These are phyloP conservation scores for Salvelinus alpinus DNA, from an alignment of 2,113 vertebrate genomes.

Conservation along the genomic window DNA sequence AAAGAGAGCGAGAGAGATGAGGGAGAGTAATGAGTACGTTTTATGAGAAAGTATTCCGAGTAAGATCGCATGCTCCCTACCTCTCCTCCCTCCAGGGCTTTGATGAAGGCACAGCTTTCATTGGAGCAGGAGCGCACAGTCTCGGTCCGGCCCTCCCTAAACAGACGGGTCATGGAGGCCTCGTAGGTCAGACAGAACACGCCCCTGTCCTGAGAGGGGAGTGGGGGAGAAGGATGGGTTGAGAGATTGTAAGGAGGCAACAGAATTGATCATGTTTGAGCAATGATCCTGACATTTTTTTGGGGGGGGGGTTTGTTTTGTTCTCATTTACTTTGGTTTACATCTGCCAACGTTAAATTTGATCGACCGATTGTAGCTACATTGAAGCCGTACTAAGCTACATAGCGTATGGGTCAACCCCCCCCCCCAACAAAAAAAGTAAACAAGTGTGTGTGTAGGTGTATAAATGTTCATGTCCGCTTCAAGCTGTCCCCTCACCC, in stretches of 20 bases:
- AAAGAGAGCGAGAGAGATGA: neutral
- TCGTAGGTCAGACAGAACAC: constrained; percentile 85
- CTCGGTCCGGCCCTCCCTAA: constrained; percentile 86
- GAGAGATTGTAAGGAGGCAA: neutral
- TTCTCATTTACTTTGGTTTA: too few relatives aligned
- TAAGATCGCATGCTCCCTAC: constrained; percentile 45
- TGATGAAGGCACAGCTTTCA: constrained; percentile 80
- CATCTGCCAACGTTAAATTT: too few relatives aligned
- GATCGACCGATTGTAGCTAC: too few relatives aligned
- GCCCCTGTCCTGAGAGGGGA: constrained; percentile 71
- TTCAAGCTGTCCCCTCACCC: constrained; percentile 71
- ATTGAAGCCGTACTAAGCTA: too few relatives aligned
- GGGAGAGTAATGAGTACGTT: neutral
- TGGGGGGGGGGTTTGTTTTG: too few relatives aligned
- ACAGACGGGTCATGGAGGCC: constrained; percentile 86
- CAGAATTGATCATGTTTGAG: neutral
- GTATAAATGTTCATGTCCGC: neutral
- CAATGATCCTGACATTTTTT: neutral
- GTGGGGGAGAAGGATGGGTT: neutral
- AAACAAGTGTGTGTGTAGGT: neutral
- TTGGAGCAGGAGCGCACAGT: constrained; percentile 82
- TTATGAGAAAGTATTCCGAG: neutral
- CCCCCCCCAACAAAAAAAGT: neutral
- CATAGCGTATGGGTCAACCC: too few relatives aligned
- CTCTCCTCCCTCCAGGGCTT: constrained; percentile 74